Evolutionary conservation across 2,888 invertebrate species (phyloP).

Genomic region (Heteropelma amictum): DNA sequence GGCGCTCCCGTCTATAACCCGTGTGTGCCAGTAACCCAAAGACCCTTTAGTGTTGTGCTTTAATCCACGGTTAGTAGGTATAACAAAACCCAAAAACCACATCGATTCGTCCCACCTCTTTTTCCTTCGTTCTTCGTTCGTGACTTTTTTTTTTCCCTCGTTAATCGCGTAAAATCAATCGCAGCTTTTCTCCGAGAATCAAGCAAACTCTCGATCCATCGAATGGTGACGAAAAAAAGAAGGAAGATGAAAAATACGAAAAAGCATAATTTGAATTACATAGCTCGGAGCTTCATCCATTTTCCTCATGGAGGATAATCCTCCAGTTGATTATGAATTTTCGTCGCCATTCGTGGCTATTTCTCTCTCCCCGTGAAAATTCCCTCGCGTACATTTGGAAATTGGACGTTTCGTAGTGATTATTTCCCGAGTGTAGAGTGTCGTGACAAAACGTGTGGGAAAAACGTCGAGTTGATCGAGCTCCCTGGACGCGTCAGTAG

Average conservation of each 20-base stretch:
- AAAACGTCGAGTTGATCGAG: too few species aligned
- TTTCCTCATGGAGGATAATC: too few species aligned
- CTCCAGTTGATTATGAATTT: too few species aligned
- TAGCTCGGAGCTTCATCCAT: too few species aligned
- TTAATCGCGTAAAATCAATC: not conserved
- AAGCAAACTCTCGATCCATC: not conserved
- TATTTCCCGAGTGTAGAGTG: too few species aligned
- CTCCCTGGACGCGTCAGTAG: conserved; percentile 57
- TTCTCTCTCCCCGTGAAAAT: too few species aligned
- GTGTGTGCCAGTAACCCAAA: conserved; percentile 77
- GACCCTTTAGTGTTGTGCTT: conserved; percentile 68
- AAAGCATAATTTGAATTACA: too few species aligned
- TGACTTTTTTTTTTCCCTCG: not conserved
- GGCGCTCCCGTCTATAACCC: conserved; percentile 68
- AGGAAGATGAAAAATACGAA: too few species aligned
- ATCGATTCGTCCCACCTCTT: conserved; percentile 21
- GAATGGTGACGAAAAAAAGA: too few species aligned
- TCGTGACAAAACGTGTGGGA: conserved; percentile 28
- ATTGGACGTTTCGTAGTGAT: too few species aligned
- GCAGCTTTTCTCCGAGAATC: not conserved
- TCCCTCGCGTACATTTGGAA: too few species aligned
- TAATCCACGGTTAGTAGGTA: conserved; percentile 74
- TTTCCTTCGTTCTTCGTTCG: not conserved
- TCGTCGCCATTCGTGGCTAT: too few species aligned
- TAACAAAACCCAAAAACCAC: conserved; percentile 42